Evolutionary conservation across 2,797 vertebrate genomes (phyloP).

Genomic region (Artibeus jamaicensis): DNA sequence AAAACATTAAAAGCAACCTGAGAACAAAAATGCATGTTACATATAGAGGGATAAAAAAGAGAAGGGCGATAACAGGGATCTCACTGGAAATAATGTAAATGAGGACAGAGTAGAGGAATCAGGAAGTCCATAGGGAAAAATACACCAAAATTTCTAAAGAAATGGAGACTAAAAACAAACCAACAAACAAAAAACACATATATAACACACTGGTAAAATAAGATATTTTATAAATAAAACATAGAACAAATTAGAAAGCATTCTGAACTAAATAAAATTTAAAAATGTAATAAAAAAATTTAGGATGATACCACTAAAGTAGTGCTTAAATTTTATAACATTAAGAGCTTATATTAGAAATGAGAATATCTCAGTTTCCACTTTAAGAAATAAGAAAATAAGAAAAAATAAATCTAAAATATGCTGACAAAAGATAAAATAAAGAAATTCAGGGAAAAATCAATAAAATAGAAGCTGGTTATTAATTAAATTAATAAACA

Average conservation of each 20-base stretch:
- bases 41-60: not conserved
- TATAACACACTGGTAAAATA: not conserved
- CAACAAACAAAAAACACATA: not conserved
- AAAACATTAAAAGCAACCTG: not conserved
- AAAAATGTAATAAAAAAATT: not conserved
- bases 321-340: not conserved
- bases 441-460: not conserved
- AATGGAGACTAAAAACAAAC: not conserved
- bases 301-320: not conserved
- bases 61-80: too few relatives aligned
- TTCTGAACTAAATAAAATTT: not conserved
- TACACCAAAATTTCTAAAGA: not conserved
- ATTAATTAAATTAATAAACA: not conserved
- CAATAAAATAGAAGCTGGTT: not conserved
- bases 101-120: not conserved
- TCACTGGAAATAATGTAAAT: not conserved
- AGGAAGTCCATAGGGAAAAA: not conserved
- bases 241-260: not conserved
- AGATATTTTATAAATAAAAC: not conserved
- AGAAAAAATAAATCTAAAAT: not conserved
- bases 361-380: not conserved
- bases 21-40: not conserved
- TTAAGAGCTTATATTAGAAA: not conserved
- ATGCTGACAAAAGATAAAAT: not conserved
- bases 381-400: not conserved